Conservation (phyloP, 2,113 vertebrate genomes). For the Garra rufa region DNA sequence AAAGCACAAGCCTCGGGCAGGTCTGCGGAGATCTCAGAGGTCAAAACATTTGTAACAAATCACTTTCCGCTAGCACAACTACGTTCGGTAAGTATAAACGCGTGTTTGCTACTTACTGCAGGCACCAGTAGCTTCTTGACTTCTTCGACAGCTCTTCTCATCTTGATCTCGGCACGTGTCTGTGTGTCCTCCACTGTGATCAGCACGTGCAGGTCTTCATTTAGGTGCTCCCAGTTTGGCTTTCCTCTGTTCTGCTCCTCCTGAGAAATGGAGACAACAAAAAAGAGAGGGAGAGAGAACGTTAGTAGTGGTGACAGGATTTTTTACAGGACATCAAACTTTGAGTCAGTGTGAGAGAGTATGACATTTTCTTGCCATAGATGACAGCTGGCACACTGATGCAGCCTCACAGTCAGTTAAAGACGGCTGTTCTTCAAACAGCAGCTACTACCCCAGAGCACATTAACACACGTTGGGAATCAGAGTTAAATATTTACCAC, state of each 20-base stretch:
- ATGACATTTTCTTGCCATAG: slow-evolving; percentile 13
- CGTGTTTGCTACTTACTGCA: slow-evolving; percentile 72
- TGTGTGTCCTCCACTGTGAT: slow-evolving; percentile 85
- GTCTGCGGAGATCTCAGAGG: neutral
- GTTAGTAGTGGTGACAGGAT: neutral
- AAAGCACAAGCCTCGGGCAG: slow-evolving; percentile 1
- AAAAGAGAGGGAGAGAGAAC: neutral
- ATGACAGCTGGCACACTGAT: neutral
- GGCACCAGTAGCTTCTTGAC: slow-evolving; percentile 86
- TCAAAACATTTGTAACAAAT: neutral
- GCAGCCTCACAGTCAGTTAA: slow-evolving; percentile 13
- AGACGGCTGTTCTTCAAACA: neutral
- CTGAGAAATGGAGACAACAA: slow-evolving; percentile 56
- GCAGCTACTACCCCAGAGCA: neutral
- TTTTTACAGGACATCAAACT: slow-evolving; percentile 1
- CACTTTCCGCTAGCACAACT: neutral
- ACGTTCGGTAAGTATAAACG: neutral
- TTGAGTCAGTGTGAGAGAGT: slow-evolving; percentile 23
- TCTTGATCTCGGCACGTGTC: slow-evolving; percentile 81
- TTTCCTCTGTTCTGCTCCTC: slow-evolving; percentile 86
- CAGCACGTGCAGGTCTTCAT: slow-evolving; percentile 83
- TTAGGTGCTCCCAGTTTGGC: slow-evolving; percentile 85
- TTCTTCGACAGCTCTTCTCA: slow-evolving; percentile 82
- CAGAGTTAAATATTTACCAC: neutral
- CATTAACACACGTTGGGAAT: neutral